These are phyloP conservation scores for Prionace glauca DNA, from an alignment of 2,797 vertebrate species.

Conservation along the genomic window DNA sequence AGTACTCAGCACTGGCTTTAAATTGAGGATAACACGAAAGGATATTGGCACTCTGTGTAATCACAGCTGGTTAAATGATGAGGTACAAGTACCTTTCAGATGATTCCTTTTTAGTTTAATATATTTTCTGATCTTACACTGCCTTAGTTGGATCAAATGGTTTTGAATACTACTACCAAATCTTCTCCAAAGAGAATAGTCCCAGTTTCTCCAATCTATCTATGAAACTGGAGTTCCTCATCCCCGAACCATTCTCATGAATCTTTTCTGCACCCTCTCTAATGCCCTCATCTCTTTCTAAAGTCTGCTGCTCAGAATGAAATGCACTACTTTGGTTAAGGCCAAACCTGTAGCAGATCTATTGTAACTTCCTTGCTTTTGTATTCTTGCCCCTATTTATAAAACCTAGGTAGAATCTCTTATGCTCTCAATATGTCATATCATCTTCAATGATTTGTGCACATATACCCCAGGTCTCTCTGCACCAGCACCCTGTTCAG, in stretches of 20 bases:
- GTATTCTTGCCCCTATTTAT: neutral
- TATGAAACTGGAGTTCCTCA: neutral
- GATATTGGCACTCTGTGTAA: slow-evolving; percentile 77
- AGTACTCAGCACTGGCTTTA: slow-evolving; percentile 79
- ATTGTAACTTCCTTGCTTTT: neutral
- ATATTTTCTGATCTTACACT: neutral
- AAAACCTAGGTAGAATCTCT: neutral
- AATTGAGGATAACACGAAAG: slow-evolving; percentile 75
- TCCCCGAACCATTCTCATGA: neutral
- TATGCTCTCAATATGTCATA: neutral
- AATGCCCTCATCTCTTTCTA: neutral
- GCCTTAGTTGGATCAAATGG: no score
- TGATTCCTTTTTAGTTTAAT: neutral
- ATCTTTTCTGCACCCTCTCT: neutral
- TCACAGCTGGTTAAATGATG: slow-evolving; percentile 81
- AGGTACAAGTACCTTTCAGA: slow-evolving; percentile 56
- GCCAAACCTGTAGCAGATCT: neutral
- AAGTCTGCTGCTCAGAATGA: neutral
- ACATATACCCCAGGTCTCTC: neutral
- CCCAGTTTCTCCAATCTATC: neutral
- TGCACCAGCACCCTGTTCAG: no score
- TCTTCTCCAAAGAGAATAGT: neutral
- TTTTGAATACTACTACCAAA: neutral
- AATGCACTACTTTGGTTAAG: neutral
- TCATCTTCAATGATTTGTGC: neutral